Evolutionary conservation across 2,113 vertebrate species (phyloP), one percentile per base, ranked within the genome.

Genomic region (Sciurus niger): DNA sequence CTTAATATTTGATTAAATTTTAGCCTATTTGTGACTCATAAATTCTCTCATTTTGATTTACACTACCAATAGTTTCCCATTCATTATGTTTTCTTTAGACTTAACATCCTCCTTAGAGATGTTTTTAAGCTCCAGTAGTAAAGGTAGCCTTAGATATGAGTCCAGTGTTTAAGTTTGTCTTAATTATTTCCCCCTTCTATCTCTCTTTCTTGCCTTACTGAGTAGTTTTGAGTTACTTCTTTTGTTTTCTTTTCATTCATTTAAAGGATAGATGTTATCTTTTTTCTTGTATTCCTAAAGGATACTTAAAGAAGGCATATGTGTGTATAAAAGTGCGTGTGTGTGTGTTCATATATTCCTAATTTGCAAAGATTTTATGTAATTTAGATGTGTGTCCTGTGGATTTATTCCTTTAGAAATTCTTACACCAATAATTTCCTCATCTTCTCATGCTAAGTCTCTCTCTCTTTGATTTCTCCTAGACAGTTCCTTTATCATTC

Each of bases 401-500:
- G 34, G 14, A 3, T 53, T 55, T 58, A 96, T 32, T 24, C 22
- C 55, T 63, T 78, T 20, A 92, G 9, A 65, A 94, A 73, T 78
- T 25, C n/a, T 95, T 96, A 82, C n/a, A 58, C 34, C 40, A 92
- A 0, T 28, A 87, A 40, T 18, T 95, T 95, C 4, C 84, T 72
- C 46, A 34, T 92, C 34, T 70, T 94, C 14, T 30, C 76, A 3
- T 83, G 28, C 68, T 74, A 0, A 25, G 10, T 55, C 8, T 94
- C 2, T 72, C 53, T 89, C 25, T 58, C 89, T 90, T 96, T 53
- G 16, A 85, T 94, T 78, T 95, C 51, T 82, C 13, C 48, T 94
- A 24, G 22, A 55, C 24, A 60, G 2, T 55, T 78, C 4, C 30
- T 89, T 95, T 95, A 9, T 90, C 43, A 46, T 95, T 93, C 55